A percentile compares a stretch with the other conserved stretches of the same genome.
phyloP scores from a whole-genome alignment of 2,888 invertebrate genomes.

The Xanthorhoe designata region DNA sequence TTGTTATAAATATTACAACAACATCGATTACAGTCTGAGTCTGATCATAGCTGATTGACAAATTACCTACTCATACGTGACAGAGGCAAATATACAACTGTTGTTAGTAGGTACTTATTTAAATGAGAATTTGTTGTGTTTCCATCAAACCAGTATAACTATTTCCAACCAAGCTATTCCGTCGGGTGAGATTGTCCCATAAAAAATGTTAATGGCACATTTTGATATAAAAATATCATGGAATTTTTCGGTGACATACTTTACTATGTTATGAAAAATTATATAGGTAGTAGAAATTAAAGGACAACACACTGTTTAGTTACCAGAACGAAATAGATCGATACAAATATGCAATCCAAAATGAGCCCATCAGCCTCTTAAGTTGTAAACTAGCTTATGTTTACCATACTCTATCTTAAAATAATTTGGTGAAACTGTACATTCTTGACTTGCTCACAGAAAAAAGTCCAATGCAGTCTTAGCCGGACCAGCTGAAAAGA shows the following conservation, averaged over 20 bases:
- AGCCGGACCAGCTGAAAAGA: slow-evolving; percentile 46
- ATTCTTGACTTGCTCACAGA: slow-evolving; percentile 37
- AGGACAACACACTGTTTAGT: neutral
- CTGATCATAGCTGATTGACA: slow-evolving; percentile 16
- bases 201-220: slow-evolving; percentile 33
- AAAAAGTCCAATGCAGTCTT: slow-evolving; percentile 42
- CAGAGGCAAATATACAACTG: neutral
- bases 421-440: slow-evolving; percentile 33
- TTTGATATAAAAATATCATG: slow-evolving; percentile 23
- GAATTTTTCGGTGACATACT: slow-evolving; percentile 8
- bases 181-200: slow-evolving; percentile 25
- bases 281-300: neutral
- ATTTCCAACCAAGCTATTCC: slow-evolving; percentile 15
- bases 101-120: neutral
- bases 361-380: slow-evolving; percentile 38
- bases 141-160: slow-evolving; percentile 10
- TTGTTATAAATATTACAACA: slow-evolving; percentile 82
- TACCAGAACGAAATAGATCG: slow-evolving; percentile 17
- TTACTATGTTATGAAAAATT: neutral
- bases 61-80: neutral
- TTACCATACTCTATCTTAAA: slow-evolving; percentile 25
- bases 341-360: slow-evolving; percentile 13
- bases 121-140: neutral
- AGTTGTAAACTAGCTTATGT: slow-evolving; percentile 32
- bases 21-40: slow-evolving; percentile 37